Evolutionary conservation across 2,888 invertebrate genomes (phyloP).

Genomic region (Drosophila anomalata): DNA sequence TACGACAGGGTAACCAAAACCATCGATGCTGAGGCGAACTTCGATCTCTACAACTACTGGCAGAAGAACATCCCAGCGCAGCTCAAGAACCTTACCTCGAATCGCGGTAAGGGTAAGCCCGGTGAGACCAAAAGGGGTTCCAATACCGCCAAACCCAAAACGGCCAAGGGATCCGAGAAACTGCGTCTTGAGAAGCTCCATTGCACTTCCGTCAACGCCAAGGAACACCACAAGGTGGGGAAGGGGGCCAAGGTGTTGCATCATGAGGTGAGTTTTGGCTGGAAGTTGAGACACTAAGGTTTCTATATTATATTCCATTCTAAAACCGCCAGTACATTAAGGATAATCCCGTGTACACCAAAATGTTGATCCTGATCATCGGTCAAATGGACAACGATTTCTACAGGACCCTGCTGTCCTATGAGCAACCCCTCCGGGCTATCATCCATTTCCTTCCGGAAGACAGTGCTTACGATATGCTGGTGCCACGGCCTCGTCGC

Average conservation of each 20-base stretch:
- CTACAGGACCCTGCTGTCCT: conserved; percentile 56
- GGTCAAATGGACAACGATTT: conserved; percentile 59
- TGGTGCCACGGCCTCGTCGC: conserved; percentile 70
- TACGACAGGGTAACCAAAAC: conserved; percentile 31
- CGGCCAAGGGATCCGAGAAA: conserved; percentile 35
- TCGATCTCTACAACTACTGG: conserved; percentile 56
- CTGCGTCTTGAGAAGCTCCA: conserved; percentile 28
- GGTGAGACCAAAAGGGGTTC: not conserved
- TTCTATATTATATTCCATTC: not conserved
- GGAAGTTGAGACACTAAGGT: not conserved
- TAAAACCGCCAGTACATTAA: conserved; percentile 58
- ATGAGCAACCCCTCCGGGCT: conserved; percentile 65
- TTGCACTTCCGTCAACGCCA: conserved; percentile 46
- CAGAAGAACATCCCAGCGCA: conserved; percentile 50
- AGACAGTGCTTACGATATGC: conserved; percentile 66
- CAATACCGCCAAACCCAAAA: conserved; percentile 18
- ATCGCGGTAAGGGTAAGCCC: conserved; percentile 16
- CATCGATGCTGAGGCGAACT: conserved; percentile 52
- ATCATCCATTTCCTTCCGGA: conserved; percentile 78
- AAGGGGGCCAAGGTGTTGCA: conserved; percentile 49
- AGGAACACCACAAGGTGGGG: conserved; percentile 66
- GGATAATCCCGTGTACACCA: conserved; percentile 62
- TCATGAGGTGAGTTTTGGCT: conserved; percentile 54
- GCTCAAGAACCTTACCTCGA: conserved; percentile 27
- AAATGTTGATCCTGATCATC: conserved; percentile 69